Conservation (phyloP, 2,797 vertebrate species). For the Capromys pilorides region DNA sequence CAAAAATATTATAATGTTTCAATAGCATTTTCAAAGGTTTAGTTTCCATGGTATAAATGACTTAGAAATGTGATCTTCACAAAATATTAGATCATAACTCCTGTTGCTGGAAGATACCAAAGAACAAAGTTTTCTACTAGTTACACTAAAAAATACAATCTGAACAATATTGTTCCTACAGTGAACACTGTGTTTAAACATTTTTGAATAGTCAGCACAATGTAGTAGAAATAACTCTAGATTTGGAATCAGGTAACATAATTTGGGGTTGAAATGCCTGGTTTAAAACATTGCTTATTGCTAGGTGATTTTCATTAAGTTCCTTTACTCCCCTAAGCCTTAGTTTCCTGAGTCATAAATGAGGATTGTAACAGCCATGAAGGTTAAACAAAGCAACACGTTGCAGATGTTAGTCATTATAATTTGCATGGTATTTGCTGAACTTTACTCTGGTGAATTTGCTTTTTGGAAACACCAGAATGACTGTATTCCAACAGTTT, state of each 20-base stretch:
- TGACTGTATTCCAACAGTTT: not conserved
- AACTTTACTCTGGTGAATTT: not conserved
- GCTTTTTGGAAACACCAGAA: not conserved
- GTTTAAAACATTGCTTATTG: constrained; percentile 13
- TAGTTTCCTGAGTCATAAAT: constrained; percentile 13
- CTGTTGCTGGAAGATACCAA: not conserved
- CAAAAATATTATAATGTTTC: not conserved
- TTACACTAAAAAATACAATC: not conserved
- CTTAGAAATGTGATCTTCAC: not conserved
- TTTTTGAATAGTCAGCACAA: not conserved
- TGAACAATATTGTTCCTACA: not conserved
- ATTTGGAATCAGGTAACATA: not conserved
- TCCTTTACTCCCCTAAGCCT: constrained; percentile 1
- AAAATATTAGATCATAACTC: not conserved
- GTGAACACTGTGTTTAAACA: not conserved
- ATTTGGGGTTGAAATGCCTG: not conserved
- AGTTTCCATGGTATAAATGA: not conserved
- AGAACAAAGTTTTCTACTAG: not conserved
- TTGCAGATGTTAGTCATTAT: constrained; percentile 1
- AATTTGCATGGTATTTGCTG: not conserved
- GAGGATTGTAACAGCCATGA: not conserved
- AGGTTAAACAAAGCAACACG: not conserved
- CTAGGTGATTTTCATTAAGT: constrained; percentile 9
- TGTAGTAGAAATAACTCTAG: not conserved
- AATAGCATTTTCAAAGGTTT: not conserved